Conservation (phyloP, 2,888 invertebrate species). For the Amphipyra tragopoginis region DNA sequence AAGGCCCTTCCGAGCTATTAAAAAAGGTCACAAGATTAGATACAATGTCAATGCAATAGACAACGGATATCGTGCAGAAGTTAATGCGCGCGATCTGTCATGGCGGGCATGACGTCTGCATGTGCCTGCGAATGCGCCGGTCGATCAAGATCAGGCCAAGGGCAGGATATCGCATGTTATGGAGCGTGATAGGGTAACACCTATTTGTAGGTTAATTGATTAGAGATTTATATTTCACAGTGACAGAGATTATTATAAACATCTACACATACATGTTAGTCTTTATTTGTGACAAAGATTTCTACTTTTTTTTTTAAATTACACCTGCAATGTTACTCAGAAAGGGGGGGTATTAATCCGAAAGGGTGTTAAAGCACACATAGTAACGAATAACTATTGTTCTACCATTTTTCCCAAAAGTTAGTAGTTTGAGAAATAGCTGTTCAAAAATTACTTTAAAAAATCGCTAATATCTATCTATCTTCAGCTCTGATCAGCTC, state of each 20-base stretch:
- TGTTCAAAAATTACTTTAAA: no score
- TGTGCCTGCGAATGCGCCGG: slow-evolving; percentile 54
- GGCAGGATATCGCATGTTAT: slow-evolving; percentile 56
- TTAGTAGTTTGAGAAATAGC: no score
- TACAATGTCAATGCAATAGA: slow-evolving; percentile 40
- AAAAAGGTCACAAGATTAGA: slow-evolving; percentile 20
- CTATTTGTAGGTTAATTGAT: slow-evolving; percentile 35
- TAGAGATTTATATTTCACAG: slow-evolving; percentile 26
- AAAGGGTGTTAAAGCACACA: no score
- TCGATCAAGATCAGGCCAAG: slow-evolving; percentile 76
- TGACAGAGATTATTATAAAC: slow-evolving; percentile 8
- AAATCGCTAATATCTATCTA: no score
- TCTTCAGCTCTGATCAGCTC: no score
- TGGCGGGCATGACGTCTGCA: slow-evolving; percentile 49
- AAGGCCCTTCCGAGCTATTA: neutral
- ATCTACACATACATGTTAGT: no score
- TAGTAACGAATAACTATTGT: no score
- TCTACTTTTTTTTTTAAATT: no score
- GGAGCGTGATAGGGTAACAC: slow-evolving; percentile 47
- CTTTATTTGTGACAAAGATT: no score
- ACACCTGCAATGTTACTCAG: no score
- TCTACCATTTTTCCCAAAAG: no score
- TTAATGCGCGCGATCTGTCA: slow-evolving; percentile 49
- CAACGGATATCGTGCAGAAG: slow-evolving; percentile 31
- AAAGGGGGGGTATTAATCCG: no score